Base-by-base conservation (phyloP, 2,113 vertebrate genomes). In the Chloropsis cyanopogon region DNA sequence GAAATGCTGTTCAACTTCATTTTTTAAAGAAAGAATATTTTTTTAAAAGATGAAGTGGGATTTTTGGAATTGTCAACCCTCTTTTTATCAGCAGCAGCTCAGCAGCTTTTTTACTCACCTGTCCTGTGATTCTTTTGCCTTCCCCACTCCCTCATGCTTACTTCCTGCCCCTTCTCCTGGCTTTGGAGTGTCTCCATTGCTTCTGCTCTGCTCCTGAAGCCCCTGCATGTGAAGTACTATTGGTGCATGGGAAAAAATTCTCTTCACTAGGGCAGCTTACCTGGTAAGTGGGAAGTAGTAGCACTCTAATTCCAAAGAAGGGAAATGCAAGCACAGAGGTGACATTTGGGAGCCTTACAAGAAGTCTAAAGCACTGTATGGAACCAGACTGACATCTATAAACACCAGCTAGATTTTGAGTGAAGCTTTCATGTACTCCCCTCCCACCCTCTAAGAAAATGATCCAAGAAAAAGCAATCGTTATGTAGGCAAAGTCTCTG, bases 101-200 rank as follows among this genome's bases (percentile, higher is more conserved):
- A 54, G 7, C 41, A 47, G 24, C 2, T 2, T 52, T 91, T 91
- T 72, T 56, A 17, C 16, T 78, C 14, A 77, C 39, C 29, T 64
- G 21, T 35, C 19, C 14, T 56, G 10, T 39, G 28, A 54, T 16
- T 78, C 6, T 70, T 17, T 44, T 66, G 2, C 12, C 24, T 19
- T 16, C 1, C 0, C 8, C 5, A 7, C 6, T 2, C 9, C 1
- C 2, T 41, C 7, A 4, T 1, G 4, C 29, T 76, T 79, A 25
- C 6, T 29, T 35, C 20, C 8, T 14, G 3, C 9, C 20, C 0
- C 6, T 57, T 41, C 4, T 11, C 7, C 6, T 54, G 24, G 3
- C 14, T 54, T 11, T 80, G 20, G 53, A 76, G 18, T 16, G 28
- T 26, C 39, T 76, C 25, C 21, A 31, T 23, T 4, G 1, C 29